Evolutionary conservation across 2,797 vertebrate species (phyloP).

Genomic region (Sternotherus odoratus): DNA sequence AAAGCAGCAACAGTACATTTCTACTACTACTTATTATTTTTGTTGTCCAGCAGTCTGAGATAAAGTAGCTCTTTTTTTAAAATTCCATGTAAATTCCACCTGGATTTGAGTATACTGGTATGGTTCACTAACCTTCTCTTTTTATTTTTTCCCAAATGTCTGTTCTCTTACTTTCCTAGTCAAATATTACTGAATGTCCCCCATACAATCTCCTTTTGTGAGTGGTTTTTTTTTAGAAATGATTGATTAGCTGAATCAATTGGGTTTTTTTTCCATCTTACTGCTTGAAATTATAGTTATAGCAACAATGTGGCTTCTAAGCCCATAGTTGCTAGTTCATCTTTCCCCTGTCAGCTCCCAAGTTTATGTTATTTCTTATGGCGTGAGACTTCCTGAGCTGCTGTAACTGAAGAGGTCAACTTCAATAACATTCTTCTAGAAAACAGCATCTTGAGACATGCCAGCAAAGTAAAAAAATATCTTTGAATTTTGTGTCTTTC

Average conservation of each 20-base stretch:
- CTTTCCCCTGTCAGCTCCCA: not conserved
- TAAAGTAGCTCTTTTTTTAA: not conserved
- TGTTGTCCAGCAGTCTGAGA: slow-evolving; percentile 20
- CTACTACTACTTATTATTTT: not conserved
- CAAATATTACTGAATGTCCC: slow-evolving; percentile 36
- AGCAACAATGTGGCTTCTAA: not conserved
- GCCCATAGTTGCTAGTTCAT: not conserved
- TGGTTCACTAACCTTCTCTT: slow-evolving; percentile 9
- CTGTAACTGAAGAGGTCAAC: not conserved
- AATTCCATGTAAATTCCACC: slow-evolving; percentile 38
- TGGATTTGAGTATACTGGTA: slow-evolving; percentile 18
- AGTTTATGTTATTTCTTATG: not conserved
- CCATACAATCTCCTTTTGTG: not conserved
- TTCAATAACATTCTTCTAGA: slow-evolving; percentile 5
- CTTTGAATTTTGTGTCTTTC: not conserved
- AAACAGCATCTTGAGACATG: not conserved
- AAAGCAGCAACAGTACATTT: slow-evolving; percentile 2
- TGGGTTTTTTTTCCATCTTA: slow-evolving; percentile 22
- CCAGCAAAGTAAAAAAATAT: not conserved
- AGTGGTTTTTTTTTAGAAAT: slow-evolving; percentile 43
- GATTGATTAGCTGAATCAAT: slow-evolving; percentile 6
- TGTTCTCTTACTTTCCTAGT: slow-evolving; percentile 65
- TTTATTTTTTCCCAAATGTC: slow-evolving; percentile 27
- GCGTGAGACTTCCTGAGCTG: not conserved
- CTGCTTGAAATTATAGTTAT: slow-evolving; percentile 30